Evolutionary conservation across 2,797 vertebrate species (phyloP), one percentile per base, ranked within the genome.

Genomic region (Synanceia verrucosa): DNA sequence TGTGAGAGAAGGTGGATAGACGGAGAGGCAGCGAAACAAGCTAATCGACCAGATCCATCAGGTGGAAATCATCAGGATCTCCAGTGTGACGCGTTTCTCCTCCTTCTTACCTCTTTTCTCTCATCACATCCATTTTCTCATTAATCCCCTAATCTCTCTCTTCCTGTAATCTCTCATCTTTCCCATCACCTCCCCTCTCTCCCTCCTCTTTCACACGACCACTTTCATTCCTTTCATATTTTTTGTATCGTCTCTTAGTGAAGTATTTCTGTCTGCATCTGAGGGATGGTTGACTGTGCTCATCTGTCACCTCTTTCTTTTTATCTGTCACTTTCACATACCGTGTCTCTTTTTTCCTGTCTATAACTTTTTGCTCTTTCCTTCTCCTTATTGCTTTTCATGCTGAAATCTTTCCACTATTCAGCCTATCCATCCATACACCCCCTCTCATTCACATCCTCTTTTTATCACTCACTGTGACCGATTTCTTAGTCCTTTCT

Each of bases 21-120:
- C 1, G 4, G 36, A 48, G 58, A 29, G 55, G 19, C 1, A 43
- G 33, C 1, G 59, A 65, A 50, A 76, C 14, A 2, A 47, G 52
- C 61, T 65, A 69, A 79, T 59, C 39, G 70, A 69, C 48, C 67
- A 56, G 18, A 73, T 83, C 76, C 64, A 79, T 86, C 81, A 81
- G 77, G 26, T 53, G 63, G 63, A 64, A 76, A 65, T 77, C 74
- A 62, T 65, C 65, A 47, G 63, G 4, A 52, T 58, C 61, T 73
- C 31, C 1, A 6, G 16, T 56, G 31, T 41, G 31, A 58, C 36
- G 31, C 28, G 19, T 34, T 48, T 56, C 46, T 78, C 50, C 72
- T 44, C 47, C 46, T 59, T 37, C 50, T 51, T n/a, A 12, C 29
- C 19, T 52, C 52, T 14, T 7, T n/a, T 9, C 24, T 50, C 7